Percentiles rank a stretch among this genome's conserved stretches.
These are phyloP conservation scores for Caenorhabditis sulstoni DNA, from an alignment of 2,888 invertebrate genomes.

Conservation along the genomic window DNA sequence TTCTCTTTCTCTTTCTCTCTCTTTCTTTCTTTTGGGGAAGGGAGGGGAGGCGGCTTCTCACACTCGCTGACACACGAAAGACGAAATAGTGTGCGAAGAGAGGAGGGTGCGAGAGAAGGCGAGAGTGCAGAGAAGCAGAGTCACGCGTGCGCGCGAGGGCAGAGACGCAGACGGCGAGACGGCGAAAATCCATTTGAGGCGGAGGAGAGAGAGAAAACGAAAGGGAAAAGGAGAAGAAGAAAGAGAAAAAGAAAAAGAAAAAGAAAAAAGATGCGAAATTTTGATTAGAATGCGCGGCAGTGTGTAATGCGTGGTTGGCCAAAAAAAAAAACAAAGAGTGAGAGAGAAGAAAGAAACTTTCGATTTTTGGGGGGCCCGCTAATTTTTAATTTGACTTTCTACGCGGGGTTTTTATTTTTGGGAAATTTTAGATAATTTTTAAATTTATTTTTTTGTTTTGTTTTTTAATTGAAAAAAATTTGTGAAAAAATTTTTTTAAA, in stretches of 20 bases:
- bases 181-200: conserved; percentile 12
- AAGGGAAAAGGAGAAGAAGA: conserved; percentile 28
- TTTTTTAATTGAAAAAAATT: conserved; percentile 4
- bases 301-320: conserved; percentile 43
- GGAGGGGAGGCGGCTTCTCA: not conserved
- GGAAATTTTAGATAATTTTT: conserved; percentile 1
- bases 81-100: conserved; percentile 69
- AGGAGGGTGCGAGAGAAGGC: conserved; percentile 48
- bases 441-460: not conserved
- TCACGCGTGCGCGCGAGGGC: conserved; percentile 14
- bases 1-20: conserved; percentile 6
- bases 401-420: too few species aligned
- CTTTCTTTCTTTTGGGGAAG: conserved; percentile 10
- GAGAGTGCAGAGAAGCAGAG: conserved; percentile 19
- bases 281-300: conserved; percentile 31
- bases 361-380: too few species aligned
- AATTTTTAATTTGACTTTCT: too few species aligned
- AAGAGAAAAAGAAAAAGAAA: conserved; percentile 18
- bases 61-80: too few species aligned
- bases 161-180: conserved; percentile 27
- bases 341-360: conserved; percentile 1
- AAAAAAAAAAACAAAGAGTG: conserved; percentile 6
- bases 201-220: not conserved
- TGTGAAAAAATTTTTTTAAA: conserved; percentile 1
- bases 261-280: conserved; percentile 37